Evolutionary conservation across 2,113 vertebrate species (phyloP).

Genomic region (Camelus dromedarius): DNA sequence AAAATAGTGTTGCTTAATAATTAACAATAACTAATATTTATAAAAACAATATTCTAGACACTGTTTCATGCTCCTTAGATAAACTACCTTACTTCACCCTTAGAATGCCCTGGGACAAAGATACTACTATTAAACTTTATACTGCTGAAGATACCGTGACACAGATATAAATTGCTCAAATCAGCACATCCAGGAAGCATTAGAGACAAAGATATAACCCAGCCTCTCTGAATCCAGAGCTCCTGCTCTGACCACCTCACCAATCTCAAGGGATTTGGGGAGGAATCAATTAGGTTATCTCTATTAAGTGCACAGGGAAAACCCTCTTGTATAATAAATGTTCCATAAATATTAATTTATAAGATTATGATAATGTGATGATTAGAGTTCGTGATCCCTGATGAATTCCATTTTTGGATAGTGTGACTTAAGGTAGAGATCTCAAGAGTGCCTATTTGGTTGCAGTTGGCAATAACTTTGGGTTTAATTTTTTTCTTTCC

Average conservation of each 20-base stretch:
- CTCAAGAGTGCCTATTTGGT: neutral
- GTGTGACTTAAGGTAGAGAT: neutral
- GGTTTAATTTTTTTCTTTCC: slow-evolving; percentile 6
- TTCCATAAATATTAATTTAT: slow-evolving; percentile 44
- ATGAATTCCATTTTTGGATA: slow-evolving; percentile 21
- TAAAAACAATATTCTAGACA: neutral
- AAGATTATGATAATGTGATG: slow-evolving; percentile 36
- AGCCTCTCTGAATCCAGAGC: neutral
- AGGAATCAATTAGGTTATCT: neutral
- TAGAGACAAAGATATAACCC: neutral
- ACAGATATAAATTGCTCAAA: neutral
- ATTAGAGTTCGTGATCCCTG: slow-evolving; percentile 16
- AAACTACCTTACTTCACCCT: neutral
- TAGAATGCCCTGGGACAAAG: neutral
- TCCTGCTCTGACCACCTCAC: neutral
- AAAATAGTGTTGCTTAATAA: neutral
- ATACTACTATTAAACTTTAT: neutral
- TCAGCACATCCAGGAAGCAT: neutral
- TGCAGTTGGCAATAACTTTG: slow-evolving; percentile 4
- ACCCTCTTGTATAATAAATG: neutral
- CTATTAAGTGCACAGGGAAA: neutral
- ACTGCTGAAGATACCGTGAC: neutral
- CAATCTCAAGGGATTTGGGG: neutral
- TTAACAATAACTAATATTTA: slow-evolving; percentile 18
- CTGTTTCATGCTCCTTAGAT: neutral